Percentiles rank a stretch among this genome's conserved stretches.
Evolutionary conservation across 2,113 vertebrate species (phyloP).

Genomic region (Crotalus viridis): DNA sequence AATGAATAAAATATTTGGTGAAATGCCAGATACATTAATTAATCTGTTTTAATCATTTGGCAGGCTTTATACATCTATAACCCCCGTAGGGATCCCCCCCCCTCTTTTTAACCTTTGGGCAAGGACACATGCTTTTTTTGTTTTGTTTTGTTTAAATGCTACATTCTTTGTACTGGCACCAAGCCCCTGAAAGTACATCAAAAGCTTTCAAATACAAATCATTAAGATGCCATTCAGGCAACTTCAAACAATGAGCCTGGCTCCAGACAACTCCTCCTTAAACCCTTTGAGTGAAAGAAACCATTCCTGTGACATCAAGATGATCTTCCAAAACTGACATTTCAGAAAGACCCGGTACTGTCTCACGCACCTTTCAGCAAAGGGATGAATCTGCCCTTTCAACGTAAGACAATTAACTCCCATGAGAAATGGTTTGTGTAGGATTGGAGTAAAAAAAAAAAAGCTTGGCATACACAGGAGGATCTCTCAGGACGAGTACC

Average conservation of each 20-base stretch:
- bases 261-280: constrained; percentile 31
- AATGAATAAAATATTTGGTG: background rate
- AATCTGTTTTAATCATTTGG: background rate
- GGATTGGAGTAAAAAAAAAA: background rate
- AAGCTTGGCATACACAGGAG: constrained; percentile 4
- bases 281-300: constrained; percentile 28
- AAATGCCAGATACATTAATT: background rate
- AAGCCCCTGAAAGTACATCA: constrained; percentile 28
- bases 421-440: background rate
- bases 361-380: background rate
- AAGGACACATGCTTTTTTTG: background rate
- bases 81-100: background rate
- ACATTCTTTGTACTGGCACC: constrained; percentile 18
- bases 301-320: constrained; percentile 21
- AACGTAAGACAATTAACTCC: constrained; percentile 10
- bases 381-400: constrained; percentile 11
- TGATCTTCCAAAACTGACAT: constrained; percentile 23
- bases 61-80: background rate
- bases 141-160: background rate
- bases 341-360: constrained; percentile 26
- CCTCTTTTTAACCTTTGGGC: background rate
- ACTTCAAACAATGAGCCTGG: constrained; percentile 47
- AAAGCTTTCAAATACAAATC: constrained; percentile 27
- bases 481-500: background rate
- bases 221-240: constrained; percentile 20